Base-by-base conservation (phyloP, 2,797 vertebrate species). In the Sciurus carolinensis region DNA sequence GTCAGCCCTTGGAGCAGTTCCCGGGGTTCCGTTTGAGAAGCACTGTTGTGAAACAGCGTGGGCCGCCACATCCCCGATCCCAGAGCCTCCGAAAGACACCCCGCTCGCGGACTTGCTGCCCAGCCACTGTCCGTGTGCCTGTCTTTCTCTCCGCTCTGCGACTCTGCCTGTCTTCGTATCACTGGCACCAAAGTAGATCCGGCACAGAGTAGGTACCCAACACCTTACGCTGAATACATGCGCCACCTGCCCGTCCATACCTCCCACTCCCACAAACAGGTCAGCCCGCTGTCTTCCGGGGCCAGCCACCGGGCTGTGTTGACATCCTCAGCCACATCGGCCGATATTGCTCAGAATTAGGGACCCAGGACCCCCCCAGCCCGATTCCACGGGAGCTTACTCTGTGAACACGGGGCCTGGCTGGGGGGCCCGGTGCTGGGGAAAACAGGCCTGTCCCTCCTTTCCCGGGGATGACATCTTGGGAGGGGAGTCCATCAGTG, bases 211-310 rank as follows among this genome's bases (percentile, higher is more conserved):
- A 76, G 71, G 72, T 6, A 30, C 6, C 36, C n/a, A 54, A n/a
- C 4, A 18, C 17, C 69, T 54, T 17, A 67, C 18, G 33, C 5
- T 42, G 67, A 90, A 84, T 12, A 73, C 90, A 80, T 4, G 17
- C 6, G 44, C 4, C 39, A 1, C 4, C 22, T 76, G 26, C n/a
- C 57, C 2, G 30, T 28, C 44, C 54, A 20, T 1, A 30, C 6
- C 30, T 24, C 84, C 18, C 42, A 39, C 13, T 18, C 42, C n/a
- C 89, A 28, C n/a, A 92, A 62, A 76, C 50, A 47, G 22, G 17
- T 14, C 33, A 59, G 39, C 28, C 42, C 42, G 57, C 1, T 0
- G 0, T 20, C 15, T 11, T 33, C 26, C 39, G 5, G 39, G 52
- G 30, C 14, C 15, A 73, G 57, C 9, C 42, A 10, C 7, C 12